These are phyloP conservation scores for Sebastes steindachneri DNA, from an alignment of 2,797 vertebrate genomes.

Conservation along the genomic window DNA sequence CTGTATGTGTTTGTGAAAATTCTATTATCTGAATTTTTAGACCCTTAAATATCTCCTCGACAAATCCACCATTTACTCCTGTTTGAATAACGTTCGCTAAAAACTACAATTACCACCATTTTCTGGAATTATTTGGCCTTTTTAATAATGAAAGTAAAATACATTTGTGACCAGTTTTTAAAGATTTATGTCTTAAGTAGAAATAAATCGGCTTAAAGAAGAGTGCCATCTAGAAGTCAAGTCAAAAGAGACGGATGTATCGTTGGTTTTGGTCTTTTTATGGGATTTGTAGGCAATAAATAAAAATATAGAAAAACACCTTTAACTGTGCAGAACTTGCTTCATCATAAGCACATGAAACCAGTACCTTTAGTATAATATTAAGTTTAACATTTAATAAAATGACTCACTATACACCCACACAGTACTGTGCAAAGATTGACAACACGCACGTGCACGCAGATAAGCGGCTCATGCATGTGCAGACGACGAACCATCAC, in stretches of 20 bases:
- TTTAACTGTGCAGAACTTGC: neutral
- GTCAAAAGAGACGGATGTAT: neutral
- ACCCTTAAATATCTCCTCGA: neutral
- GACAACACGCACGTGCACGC: neutral
- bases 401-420: neutral
- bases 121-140: neutral
- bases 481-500: neutral
- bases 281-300: neutral
- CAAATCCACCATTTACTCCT: neutral
- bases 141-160: neutral
- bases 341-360: neutral
- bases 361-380: neutral
- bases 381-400: neutral
- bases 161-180: neutral
- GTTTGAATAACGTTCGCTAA: neutral
- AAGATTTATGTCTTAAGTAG: neutral
- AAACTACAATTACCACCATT: neutral
- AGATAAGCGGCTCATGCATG: neutral
- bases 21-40: too few relatives aligned
- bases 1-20: neutral
- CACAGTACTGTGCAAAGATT: neutral
- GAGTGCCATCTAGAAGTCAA: neutral
- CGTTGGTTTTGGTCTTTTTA: neutral
- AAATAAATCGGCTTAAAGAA: neutral
- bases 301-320: neutral